Conservation (phyloP, 1,140 invertebrate genomes). For the Lordiphosa stackelbergi region DNA sequence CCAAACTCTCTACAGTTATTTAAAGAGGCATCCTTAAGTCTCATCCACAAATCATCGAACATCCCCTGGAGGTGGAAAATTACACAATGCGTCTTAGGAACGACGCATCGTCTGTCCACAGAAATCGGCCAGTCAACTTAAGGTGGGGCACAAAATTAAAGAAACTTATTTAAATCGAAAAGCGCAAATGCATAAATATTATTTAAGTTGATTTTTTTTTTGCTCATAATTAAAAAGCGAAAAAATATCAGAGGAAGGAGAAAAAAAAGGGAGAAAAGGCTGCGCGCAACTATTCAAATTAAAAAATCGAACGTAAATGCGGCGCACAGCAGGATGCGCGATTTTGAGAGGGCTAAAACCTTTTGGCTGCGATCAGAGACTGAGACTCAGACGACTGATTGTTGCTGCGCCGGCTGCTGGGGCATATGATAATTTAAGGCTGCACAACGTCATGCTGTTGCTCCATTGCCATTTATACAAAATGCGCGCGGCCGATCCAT, state of each 20-base stretch:
- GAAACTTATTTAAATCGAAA: conserved; percentile 70
- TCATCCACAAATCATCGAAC: too few species aligned
- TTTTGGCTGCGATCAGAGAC: conserved; percentile 11
- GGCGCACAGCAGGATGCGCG: conserved; percentile 69
- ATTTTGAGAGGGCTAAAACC: conserved; percentile 42
- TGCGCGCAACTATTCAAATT: conserved; percentile 65
- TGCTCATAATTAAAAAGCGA: conserved; percentile 64
- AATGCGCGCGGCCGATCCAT: conserved; percentile 26
- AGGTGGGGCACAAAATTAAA: conserved; percentile 36
- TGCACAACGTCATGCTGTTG: conserved; percentile 73
- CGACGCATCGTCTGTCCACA: background rate
- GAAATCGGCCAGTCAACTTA: conserved; percentile 25
- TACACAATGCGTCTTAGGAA: background rate
- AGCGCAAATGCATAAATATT: conserved; percentile 69
- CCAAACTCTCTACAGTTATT: too few species aligned
- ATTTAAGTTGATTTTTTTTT: conserved; percentile 65
- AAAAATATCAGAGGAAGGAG: conserved; percentile 1
- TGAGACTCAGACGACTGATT: conserved; percentile 27
- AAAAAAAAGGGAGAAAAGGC: background rate
- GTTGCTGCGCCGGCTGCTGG: conserved; percentile 55
- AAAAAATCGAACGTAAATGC: conserved; percentile 75
- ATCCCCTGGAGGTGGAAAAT: too few species aligned
- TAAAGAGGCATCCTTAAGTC: too few species aligned
- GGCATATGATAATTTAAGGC: conserved; percentile 74
- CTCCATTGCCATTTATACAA: conserved; percentile 72